Conservation (phyloP, 2,797 vertebrate genomes). For the Intellagama lesueurii region DNA sequence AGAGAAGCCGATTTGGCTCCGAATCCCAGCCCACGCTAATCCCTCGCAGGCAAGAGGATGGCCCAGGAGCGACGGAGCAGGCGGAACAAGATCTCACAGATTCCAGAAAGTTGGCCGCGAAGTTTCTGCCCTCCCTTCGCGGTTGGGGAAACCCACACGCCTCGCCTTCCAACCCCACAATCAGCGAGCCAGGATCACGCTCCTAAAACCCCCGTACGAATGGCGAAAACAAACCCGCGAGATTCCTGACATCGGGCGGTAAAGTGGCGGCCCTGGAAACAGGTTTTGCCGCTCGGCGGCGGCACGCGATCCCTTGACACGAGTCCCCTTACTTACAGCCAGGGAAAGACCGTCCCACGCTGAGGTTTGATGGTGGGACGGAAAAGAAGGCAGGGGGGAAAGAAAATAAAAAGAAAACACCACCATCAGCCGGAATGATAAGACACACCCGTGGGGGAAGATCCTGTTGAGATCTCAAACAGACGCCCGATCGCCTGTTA, state of each 20-base stretch:
- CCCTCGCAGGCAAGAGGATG: not conserved
- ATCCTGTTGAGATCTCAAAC: constrained; percentile 6
- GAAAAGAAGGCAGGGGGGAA: no score
- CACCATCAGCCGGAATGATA: not conserved
- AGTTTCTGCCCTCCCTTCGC: constrained; percentile 4
- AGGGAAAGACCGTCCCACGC: no score
- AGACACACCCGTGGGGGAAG: not conserved
- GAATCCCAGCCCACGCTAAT: not conserved
- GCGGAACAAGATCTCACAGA: constrained; percentile 24
- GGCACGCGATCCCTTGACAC: no score
- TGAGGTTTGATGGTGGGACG: no score
- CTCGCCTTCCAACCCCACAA: not conserved
- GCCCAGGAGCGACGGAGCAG: not conserved
- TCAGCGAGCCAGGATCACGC: not conserved
- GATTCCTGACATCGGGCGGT: not conserved
- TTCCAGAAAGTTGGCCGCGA: constrained; percentile 7
- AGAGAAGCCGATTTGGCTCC: no score
- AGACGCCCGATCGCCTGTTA: not conserved
- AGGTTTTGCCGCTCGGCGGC: constrained; percentile 42
- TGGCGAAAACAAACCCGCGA: not conserved
- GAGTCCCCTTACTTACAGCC: no score
- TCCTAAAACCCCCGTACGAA: not conserved
- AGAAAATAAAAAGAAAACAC: not conserved
- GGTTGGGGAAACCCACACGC: not conserved
- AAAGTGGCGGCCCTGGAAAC: not conserved